Evolutionary conservation across 2,797 vertebrate genomes (phyloP).

Genomic region (Poeciliopsis presidionis): DNA sequence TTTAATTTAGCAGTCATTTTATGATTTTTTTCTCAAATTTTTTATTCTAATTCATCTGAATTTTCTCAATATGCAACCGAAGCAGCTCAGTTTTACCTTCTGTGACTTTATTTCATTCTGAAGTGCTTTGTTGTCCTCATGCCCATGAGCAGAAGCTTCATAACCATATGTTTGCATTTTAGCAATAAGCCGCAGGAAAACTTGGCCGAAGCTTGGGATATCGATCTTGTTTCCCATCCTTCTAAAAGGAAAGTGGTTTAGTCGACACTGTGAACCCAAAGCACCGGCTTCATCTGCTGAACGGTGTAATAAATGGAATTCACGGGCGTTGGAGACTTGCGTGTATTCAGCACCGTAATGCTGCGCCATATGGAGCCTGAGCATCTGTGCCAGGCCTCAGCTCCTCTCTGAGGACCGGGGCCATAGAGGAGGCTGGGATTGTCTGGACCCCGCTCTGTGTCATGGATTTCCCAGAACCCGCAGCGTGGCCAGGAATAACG

Average conservation of each 20-base stretch:
- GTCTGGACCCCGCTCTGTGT: constrained; percentile 8
- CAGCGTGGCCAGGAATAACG: constrained; percentile 51
- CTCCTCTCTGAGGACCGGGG: background rate
- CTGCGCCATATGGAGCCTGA: constrained; percentile 6
- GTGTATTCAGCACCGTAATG: constrained; percentile 3
- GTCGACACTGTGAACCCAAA: background rate
- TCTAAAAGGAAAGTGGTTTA: constrained; percentile 18
- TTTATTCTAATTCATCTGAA: background rate
- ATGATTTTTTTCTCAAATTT: too few relatives aligned
- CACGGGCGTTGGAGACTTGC: background rate
- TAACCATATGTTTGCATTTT: background rate
- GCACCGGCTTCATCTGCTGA: background rate
- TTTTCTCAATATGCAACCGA: background rate
- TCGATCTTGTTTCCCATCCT: constrained; percentile 2
- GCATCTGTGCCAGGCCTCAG: constrained; percentile 19
- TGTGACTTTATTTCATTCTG: background rate
- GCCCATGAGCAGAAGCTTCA: background rate
- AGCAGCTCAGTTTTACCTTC: background rate
- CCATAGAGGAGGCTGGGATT: constrained; percentile 7
- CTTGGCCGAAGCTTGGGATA: background rate
- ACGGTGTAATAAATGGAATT: background rate
- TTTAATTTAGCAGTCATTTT: too few relatives aligned
- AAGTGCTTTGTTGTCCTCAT: background rate
- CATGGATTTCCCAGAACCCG: constrained; percentile 54
- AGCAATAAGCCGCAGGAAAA: background rate